A percentile compares a stretch with the other conserved stretches of the same genome.
Evolutionary conservation across 64 coral and sea anemone genomes (phyloP).

Genomic region (Dendrophyllia cribrosa): DNA sequence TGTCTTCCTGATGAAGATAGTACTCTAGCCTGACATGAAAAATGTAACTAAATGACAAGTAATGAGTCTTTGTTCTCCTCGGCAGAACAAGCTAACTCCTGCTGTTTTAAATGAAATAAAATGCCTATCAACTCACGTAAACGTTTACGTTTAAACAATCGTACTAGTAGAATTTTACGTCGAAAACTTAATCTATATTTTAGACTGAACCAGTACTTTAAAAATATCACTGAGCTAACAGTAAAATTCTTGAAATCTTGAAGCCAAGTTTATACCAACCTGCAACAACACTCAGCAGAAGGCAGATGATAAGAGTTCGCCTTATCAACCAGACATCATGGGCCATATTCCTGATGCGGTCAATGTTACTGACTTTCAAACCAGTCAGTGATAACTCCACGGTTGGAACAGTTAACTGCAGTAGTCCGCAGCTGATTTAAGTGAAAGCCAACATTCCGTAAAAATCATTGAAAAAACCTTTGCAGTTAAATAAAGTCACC

Average conservation of each 20-base stretch:
- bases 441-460: not conserved
- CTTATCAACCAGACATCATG: constrained; percentile 50
- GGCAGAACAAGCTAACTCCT: not conserved
- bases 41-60: not conserved
- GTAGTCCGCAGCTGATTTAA: not conserved
- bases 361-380: not conserved
- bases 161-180: not conserved
- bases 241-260: no score
- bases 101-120: not conserved
- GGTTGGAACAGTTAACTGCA: not conserved
- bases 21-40: not conserved
- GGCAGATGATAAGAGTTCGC: not conserved
- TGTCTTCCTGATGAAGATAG: no score
- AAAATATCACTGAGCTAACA: no score
- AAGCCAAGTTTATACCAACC: not conserved
- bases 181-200: not conserved
- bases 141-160: not conserved
- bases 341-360: constrained; percentile 3
- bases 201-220: no score
- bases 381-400: constrained; percentile 44
- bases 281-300: not conserved
- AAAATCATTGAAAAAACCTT: no score
- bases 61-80: not conserved
- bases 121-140: not conserved
- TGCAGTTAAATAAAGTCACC: no score